Base-by-base conservation (phyloP, 2,888 invertebrate genomes). In the Cremastobaeus sp. region DNA sequence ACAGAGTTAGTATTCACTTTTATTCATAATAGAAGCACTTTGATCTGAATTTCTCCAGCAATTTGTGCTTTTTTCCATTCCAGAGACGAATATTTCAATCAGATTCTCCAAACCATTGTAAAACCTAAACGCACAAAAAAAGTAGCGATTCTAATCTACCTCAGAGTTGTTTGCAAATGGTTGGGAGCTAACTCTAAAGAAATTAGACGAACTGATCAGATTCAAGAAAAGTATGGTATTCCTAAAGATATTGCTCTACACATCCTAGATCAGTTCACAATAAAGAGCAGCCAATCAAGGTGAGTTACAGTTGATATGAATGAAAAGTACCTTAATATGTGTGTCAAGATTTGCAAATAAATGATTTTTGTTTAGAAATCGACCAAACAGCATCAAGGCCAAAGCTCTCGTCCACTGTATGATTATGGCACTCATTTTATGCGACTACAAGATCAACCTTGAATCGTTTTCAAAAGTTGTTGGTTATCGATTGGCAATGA, bases 351-450 rank as follows among this genome's bases (percentile, higher is more conserved):
- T 9, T 32, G n/a, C 11, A 32, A 9, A 5, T 25, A 5, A 5
- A 4, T 5, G 5, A 25, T 8, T 8, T 25, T 15, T 14, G 54
- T 65, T 17, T 25, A 66, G 66, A 41, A 9, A 9, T 0, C 30
- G 57, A 28, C 57, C 66, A 28, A 0, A n/a, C 2, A 21, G 9
- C 30, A 18, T 68, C 9, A 68, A 59, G n/a, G 57, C 48, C 6
- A 68, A 68, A 41, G 50, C 66, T n/a, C 8, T 68, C 3, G 20
- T 50, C 5, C 41, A 68, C 9, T 48, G 57, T 8, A 68, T 68
- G 5, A 34, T 68, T 18, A 32, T 43, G 11, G 2, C 35, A 0
- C 20, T 54, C 9, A 25, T 17, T 2, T 25, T 62, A 3, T 43
- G 18, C 8, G 9, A 59, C 17, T 68, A 50, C 15, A 28, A 8